Evolutionary conservation across 2,113 vertebrate genomes (phyloP).

Genomic region (Apaloderma vittatum): DNA sequence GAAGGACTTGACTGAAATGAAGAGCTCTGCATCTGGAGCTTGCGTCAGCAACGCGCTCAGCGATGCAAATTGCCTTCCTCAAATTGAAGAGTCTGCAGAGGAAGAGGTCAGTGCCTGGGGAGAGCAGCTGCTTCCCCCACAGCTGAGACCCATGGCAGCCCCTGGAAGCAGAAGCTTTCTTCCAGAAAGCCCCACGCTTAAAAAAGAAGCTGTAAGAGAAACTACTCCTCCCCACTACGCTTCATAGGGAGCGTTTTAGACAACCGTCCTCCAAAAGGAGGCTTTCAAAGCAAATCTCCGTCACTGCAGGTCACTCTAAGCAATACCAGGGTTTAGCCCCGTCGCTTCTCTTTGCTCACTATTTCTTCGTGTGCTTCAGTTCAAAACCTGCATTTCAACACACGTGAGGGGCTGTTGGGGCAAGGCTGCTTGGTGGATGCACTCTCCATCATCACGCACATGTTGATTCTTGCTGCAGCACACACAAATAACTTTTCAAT

Average conservation of each 20-base stretch:
- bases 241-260: not conserved
- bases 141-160: not conserved
- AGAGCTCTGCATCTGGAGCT: not conserved
- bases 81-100: not conserved
- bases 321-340: not conserved
- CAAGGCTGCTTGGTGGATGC: no score
- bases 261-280: rapidly evolving
- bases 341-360: not conserved
- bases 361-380: not conserved
- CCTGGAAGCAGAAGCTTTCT: not conserved
- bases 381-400: not conserved
- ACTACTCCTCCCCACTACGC: not conserved
- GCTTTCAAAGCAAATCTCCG: not conserved
- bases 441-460: rapidly evolving
- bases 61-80: not conserved
- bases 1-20: not conserved
- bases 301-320: not conserved
- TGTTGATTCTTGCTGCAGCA: not conserved
- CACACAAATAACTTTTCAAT: rapidly evolving
- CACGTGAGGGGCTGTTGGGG: not conserved
- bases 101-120: not conserved
- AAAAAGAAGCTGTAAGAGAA: not conserved
- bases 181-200: not conserved
- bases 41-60: not conserved
- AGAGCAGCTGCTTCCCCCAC: constrained; percentile 14